Conservation (phyloP, 2,888 invertebrate genomes). For the Agrotis clavis region DNA sequence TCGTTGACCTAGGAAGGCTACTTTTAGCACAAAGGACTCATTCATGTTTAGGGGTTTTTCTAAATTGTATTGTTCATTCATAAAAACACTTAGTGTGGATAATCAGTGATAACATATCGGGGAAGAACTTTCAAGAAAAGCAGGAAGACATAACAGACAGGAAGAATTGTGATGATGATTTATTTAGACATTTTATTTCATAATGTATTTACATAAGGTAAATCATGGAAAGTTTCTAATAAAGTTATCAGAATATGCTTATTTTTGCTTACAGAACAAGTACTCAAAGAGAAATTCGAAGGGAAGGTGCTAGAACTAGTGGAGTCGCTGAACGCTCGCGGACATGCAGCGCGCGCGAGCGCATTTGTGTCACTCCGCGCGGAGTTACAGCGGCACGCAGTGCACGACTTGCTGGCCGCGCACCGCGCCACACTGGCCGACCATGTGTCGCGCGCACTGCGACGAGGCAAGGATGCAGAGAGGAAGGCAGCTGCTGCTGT, state of each 20-base stretch:
- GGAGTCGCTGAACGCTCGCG: constrained; percentile 96
- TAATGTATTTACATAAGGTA: too few species aligned
- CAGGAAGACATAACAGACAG: too few species aligned
- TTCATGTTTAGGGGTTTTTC: background rate
- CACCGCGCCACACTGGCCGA: constrained; percentile 96
- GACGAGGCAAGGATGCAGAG: constrained; percentile 96
- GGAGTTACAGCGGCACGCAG: constrained; percentile 94
- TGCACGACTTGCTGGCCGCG: constrained; percentile 94
- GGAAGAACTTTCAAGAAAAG: too few species aligned
- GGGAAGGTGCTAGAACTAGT: constrained; percentile 96
- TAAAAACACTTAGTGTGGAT: too few species aligned
- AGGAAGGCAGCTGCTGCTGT: constrained; percentile 96
- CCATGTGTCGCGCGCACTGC: constrained; percentile 94
- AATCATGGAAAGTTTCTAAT: too few species aligned
- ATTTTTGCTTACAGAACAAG: constrained; percentile 83
- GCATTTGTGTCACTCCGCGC: constrained; percentile 94
- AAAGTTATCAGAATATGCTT: background rate
- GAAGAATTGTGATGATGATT: too few species aligned
- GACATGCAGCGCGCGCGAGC: constrained; percentile 94
- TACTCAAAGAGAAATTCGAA: constrained; percentile 93
- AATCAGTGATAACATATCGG: too few species aligned
- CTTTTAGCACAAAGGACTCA: background rate
- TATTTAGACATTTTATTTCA: too few species aligned
- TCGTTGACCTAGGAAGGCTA: constrained; percentile 25
- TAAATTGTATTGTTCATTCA: background rate